A percentile compares a stretch with the other conserved stretches of the same genome.
phyloP scores from a whole-genome alignment of 2,797 vertebrate species.

The Zalophus californianus region DNA sequence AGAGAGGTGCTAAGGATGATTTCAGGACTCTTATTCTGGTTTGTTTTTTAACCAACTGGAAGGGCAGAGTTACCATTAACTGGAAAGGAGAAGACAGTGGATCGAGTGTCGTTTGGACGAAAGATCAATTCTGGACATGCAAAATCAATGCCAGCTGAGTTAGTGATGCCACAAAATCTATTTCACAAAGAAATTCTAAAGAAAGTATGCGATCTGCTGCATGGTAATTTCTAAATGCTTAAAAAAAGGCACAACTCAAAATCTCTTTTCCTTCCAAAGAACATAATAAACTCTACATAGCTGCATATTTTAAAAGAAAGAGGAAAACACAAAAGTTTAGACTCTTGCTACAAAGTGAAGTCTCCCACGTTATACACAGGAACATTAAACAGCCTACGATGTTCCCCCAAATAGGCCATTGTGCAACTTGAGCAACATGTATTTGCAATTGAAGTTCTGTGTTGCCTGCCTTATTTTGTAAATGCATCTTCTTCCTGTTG shows the following conservation, averaged over 20 bases:
- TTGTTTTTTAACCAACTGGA: neutral
- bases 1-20: neutral
- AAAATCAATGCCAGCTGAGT: neutral
- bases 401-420: slow-evolving; percentile 64
- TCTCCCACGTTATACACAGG: slow-evolving; percentile 42
- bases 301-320: slow-evolving; percentile 46
- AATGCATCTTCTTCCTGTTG: neutral
- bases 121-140: neutral
- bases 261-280: slow-evolving; percentile 47
- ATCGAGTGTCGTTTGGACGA: neutral
- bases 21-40: neutral
- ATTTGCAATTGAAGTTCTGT: slow-evolving; percentile 64
- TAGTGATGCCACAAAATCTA: neutral
- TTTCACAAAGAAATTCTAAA: slow-evolving; percentile 21
- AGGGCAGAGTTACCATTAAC: neutral
- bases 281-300: slow-evolving; percentile 48
- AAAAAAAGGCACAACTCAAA: neutral
- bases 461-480: slow-evolving; percentile 56
- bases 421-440: neutral
- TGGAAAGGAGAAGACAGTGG: neutral
- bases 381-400: slow-evolving; percentile 58
- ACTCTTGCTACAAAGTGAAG: slow-evolving; percentile 58
- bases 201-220: neutral
- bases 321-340: slow-evolving; percentile 64
- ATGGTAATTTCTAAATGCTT: slow-evolving; percentile 25